Base-by-base conservation (phyloP, 2,888 invertebrate species). In the Latrodectus elegans region DNA sequence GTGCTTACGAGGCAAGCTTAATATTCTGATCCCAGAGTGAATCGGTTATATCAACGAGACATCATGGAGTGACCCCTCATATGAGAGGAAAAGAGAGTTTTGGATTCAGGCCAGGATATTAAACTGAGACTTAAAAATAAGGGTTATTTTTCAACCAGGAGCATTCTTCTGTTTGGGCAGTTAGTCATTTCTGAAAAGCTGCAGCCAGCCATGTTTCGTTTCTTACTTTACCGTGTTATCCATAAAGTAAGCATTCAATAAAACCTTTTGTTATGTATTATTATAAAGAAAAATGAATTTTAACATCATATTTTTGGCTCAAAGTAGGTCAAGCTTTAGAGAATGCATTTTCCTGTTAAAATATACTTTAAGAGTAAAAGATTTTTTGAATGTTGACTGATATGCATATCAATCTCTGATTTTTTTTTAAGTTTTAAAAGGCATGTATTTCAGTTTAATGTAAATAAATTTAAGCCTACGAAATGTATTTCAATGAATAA, bases 91-190 rank as follows among this genome's bases (percentile, higher is more conserved):
- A 22, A 65, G 52, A 76, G 49, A 71, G 52, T 84, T 53, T 53
- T 84, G 84, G 84, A 84, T 14, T 17, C 4, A 65, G 53, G 77
- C 84, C 84, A 84, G 55, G 77, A 84, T 78, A 78, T 84, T 78
- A 77, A 77, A 78, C 77, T 68, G 68, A 84, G 72, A 77, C 71
- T 72, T 82, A 51, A 72, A 72, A 65, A 82, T 49, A 68, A 68
- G 72, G 74, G 84, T 77, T 84, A 65, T 78, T 77, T 84, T 84
- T 78, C 78, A 84, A 78, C 65, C 67, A 15, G 2, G 51, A 67
- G 10, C 17, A 65, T 38, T 65, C 17, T 51, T 67, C 12, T 17
- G n/a, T 22, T 67, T 65, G 17, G 26, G 51, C 64, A 51, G 67
- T 67, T 65, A 49, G 65, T 67, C 77, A 67, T 77, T 22, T 52